phyloP scores from a whole-genome alignment of 2,888 invertebrate species.

The Leptinotarsa peninsularis region DNA sequence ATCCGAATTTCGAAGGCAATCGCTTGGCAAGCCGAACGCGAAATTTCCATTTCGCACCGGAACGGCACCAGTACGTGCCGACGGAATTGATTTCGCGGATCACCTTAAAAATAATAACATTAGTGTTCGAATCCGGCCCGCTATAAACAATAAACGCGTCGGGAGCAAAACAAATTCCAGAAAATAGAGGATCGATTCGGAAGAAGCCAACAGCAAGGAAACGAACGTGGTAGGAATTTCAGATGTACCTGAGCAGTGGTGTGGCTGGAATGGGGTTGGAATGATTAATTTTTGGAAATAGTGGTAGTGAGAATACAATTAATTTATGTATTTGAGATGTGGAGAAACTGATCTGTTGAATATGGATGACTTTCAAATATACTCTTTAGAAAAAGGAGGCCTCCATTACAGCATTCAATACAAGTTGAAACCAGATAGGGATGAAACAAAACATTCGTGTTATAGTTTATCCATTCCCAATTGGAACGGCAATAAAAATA shows the following conservation, averaged over 20 bases:
- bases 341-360: too few relatives aligned
- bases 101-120: conserved; percentile 63
- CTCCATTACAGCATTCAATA: too few relatives aligned
- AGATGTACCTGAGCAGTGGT: neutral
- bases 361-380: too few relatives aligned
- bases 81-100: conserved; percentile 53
- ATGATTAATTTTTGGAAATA: too few relatives aligned
- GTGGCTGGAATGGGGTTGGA: neutral
- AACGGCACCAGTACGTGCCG: conserved; percentile 39
- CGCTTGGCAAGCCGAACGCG: conserved; percentile 18
- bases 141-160: conserved; percentile 62
- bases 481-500: too few relatives aligned
- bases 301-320: too few relatives aligned
- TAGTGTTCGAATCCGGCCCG: conserved; percentile 58
- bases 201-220: conserved; percentile 41
- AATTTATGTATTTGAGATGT: too few relatives aligned
- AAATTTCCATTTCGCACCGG: conserved; percentile 40
- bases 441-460: too few relatives aligned
- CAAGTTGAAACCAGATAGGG: too few relatives aligned
- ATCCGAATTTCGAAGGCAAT: conserved; percentile 39
- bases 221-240: conserved; percentile 44
- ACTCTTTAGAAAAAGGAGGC: too few relatives aligned
- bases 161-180: conserved; percentile 47
- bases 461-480: too few relatives aligned
- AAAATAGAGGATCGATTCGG: conserved; percentile 41